These are phyloP conservation scores for Tribolium madens DNA, from an alignment of 1,140 invertebrate species.

Conservation along the genomic window DNA sequence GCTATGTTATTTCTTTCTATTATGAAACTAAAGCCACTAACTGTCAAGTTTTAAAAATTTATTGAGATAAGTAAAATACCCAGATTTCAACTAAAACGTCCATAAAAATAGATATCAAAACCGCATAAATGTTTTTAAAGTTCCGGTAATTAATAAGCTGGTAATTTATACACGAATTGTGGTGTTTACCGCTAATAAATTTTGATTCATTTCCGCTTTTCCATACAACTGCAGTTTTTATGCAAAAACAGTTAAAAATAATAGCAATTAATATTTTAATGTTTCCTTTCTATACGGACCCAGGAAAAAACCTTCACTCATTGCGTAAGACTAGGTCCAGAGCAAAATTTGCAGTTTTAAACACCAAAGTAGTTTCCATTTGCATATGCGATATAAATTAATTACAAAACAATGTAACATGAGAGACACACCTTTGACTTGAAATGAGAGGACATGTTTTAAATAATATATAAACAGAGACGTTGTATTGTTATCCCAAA, in stretches of 20 bases:
- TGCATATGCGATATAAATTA: constrained; percentile 47
- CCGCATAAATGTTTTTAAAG: not conserved
- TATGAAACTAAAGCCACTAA: not conserved
- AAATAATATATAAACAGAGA: constrained; percentile 15
- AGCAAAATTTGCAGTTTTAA: constrained; percentile 13
- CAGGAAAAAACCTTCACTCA: not conserved
- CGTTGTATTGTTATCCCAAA: constrained; percentile 12
- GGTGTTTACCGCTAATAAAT: not conserved
- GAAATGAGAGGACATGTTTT: constrained; percentile 7
- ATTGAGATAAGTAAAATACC: constrained; percentile 5
- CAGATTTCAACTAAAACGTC: not conserved
- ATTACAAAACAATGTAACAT: constrained; percentile 44
- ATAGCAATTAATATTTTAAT: constrained; percentile 3
- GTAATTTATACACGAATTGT: not conserved
- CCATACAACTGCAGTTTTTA: not conserved
- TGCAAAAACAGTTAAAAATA: not conserved
- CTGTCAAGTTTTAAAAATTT: not conserved
- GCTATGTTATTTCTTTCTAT: too few species aligned
- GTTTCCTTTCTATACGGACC: not conserved
- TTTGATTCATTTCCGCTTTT: not conserved
- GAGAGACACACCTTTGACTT: constrained; percentile 10
- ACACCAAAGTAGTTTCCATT: constrained; percentile 17
- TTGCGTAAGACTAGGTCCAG: constrained; percentile 2
- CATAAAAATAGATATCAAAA: constrained; percentile 27
- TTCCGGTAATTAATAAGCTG: constrained; percentile 9